Base-by-base conservation (phyloP, 2,888 invertebrate genomes). In the Muschampia plurimacula region DNA sequence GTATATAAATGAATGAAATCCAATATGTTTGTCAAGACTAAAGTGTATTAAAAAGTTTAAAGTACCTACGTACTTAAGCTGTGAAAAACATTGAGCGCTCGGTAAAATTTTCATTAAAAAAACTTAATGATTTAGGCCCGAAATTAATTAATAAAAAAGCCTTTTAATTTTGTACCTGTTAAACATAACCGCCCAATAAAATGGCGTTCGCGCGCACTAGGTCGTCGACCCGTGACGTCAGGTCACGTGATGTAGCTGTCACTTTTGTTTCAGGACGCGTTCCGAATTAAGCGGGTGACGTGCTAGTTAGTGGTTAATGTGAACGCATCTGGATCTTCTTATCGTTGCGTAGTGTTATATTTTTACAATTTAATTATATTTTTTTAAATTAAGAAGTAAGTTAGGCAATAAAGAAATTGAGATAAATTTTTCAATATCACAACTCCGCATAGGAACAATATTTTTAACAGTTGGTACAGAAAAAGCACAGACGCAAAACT, bases 261-360 rank as follows among this genome's bases (percentile, higher is more conserved):
- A 89, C 90, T 90, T 90, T 90, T 90, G 86, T 90, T 90, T 87
- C 87, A 86, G 88, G 85, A 84, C 83, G 80, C 81, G 84, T 78
- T 78, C 83, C 79, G 83, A 84, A 81, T 79, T 78, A 79, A 78
- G 75, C 76, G 81, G 76, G 70, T 78, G 78, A 77, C 77, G 75
- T 72, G 39, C 8, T 36, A 36, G 32, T 60, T 60, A 32, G 44
- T 44, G 41, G 39, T 52, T 57, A 66, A 52, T 15, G n/a, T 57
- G 67, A 60, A 68, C 57, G 46, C 46, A 62, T 41, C 62, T 62
- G 55, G 22, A 13, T 22, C 10, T 22, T 22, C 22, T 9, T 55
- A 49, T 49, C 44, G 41, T 49, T 15, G 52, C 52, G 4, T 52
- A 9, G 1, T 15, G 15, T 15, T n/a, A 15, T 15, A 52, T 15